A percentile compares a stretch with the other conserved stretches of the same genome.
These are phyloP conservation scores for Cryptocheilus praepositus DNA, from an alignment of 2,888 invertebrate genomes.

Conservation along the genomic window DNA sequence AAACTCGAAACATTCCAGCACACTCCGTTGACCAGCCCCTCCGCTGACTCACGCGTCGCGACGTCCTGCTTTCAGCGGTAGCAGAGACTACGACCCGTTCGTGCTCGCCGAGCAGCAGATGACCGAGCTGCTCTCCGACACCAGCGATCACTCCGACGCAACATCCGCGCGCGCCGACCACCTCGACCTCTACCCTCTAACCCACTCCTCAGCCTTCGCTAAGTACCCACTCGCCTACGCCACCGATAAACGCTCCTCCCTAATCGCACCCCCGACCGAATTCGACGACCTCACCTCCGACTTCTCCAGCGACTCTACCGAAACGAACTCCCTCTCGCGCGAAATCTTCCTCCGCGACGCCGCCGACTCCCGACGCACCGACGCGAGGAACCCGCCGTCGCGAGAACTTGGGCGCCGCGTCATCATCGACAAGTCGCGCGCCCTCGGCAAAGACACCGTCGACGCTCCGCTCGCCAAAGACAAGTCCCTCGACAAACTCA, in stretches of 20 bases:
- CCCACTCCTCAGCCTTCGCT: conserved; percentile 72
- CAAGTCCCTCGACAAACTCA: too few species aligned
- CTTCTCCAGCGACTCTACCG: conserved; percentile 68
- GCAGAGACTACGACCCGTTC: conserved; percentile 85
- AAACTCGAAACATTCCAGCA: too few species aligned
- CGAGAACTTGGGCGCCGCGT: conserved; percentile 60
- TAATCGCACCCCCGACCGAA: conserved; percentile 74
- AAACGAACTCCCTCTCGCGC: conserved; percentile 64
- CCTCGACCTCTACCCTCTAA: conserved; percentile 60
- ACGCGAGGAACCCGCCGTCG: conserved; percentile 21
- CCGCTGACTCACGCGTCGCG: too few species aligned
- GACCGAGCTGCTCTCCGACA: conserved; percentile 85
- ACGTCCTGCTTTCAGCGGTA: conserved; percentile 58
- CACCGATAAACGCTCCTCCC: conserved; percentile 67
- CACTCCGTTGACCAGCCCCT: too few species aligned
- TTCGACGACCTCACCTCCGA: conserved; percentile 72
- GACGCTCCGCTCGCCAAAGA: too few species aligned
- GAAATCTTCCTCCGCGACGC: conserved; percentile 53
- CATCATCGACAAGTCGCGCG: conserved; percentile 67
- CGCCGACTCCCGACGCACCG: conserved; percentile 24
- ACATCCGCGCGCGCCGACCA: conserved; percentile 18
- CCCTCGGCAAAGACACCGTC: conserved; percentile 53
- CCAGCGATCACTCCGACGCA: conserved; percentile 72
- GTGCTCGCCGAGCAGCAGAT: conserved; percentile 87
- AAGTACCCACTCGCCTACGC: conserved; percentile 56